Conservation (phyloP, 2,888 invertebrate species). For the Hybos culiciformis region DNA sequence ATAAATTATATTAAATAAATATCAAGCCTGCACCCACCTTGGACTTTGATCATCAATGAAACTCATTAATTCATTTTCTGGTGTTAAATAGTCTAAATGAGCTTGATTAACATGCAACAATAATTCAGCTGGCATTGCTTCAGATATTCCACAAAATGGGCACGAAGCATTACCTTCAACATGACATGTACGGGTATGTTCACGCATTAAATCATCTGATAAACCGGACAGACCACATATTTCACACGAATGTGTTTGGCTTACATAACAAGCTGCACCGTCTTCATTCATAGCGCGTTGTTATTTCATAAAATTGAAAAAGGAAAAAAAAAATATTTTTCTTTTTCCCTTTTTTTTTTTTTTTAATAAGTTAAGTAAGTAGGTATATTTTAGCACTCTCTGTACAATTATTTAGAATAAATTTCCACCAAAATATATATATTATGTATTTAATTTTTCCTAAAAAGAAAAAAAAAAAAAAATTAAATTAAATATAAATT, state of each 20-base stretch:
- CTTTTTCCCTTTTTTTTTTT: too few relatives aligned
- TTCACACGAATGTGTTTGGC: slow-evolving; percentile 49
- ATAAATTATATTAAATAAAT: neutral
- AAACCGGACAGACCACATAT: slow-evolving; percentile 75
- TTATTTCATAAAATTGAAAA: too few relatives aligned
- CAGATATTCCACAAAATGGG: slow-evolving; percentile 67
- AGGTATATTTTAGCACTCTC: too few relatives aligned
- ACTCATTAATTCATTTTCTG: slow-evolving; percentile 61
- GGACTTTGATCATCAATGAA: slow-evolving; percentile 62
- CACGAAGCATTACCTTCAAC: slow-evolving; percentile 66
- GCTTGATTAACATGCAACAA: slow-evolving; percentile 68
- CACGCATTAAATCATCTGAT: slow-evolving; percentile 62
- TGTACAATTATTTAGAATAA: too few relatives aligned
- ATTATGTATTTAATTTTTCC: too few relatives aligned
- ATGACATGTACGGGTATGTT: slow-evolving; percentile 65
- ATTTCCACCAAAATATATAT: too few relatives aligned
- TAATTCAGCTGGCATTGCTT: slow-evolving; percentile 59
- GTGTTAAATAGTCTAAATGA: slow-evolving; percentile 71
- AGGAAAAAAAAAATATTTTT: too few relatives aligned
- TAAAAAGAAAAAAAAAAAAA: too few relatives aligned
- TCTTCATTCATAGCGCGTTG: too few relatives aligned
- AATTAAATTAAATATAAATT: too few relatives aligned
- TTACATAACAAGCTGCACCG: slow-evolving; percentile 15
- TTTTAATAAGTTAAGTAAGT: too few relatives aligned
- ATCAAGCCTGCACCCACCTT: slow-evolving; percentile 29